A percentile compares a stretch with the other conserved stretches of the same genome.
Conservation (phyloP, 2,113 vertebrate genomes). For the Leptobrachium leishanense region DNA sequence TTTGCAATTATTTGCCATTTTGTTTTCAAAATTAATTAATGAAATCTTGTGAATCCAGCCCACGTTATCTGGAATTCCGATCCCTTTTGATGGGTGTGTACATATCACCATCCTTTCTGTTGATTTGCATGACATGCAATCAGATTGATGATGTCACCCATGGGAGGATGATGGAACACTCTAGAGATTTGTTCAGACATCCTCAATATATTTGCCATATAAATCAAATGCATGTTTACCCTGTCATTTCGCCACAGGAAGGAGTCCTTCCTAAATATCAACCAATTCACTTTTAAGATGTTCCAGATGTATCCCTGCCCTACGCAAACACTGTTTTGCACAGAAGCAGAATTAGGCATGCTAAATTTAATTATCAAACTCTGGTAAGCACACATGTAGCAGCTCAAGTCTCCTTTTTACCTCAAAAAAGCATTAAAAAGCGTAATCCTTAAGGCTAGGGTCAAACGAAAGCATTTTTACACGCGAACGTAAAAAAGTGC, state of each 20-base stretch:
- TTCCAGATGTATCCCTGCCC: constrained; percentile 53
- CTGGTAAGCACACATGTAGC: not conserved
- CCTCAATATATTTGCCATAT: constrained; percentile 35
- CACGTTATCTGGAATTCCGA: not conserved
- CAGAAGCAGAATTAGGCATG: not conserved
- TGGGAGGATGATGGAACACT: constrained; percentile 52
- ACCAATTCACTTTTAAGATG: constrained; percentile 47
- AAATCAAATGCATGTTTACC: constrained; percentile 44
- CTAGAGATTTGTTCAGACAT: constrained; percentile 27
- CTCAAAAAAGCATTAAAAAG: too few relatives aligned
- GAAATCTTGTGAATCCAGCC: not conserved
- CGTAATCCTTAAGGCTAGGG: too few relatives aligned
- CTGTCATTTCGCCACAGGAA: constrained; percentile 50
- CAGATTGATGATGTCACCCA: constrained; percentile 68
- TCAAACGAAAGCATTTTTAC: too few relatives aligned
- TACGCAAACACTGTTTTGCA: constrained; percentile 12
- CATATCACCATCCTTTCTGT: constrained; percentile 1
- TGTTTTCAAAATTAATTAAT: not conserved
- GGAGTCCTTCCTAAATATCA: constrained; percentile 53
- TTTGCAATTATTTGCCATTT: not conserved
- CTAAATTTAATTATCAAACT: not conserved
- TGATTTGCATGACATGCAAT: constrained; percentile 53
- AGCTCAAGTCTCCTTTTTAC: too few relatives aligned
- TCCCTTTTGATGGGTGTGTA: constrained; percentile 1
- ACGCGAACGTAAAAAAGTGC: too few relatives aligned